Percentiles rank a stretch among this genome's conserved stretches.
These are phyloP conservation scores for Petromus typicus DNA, from an alignment of 2,113 vertebrate species.

Conservation along the genomic window DNA sequence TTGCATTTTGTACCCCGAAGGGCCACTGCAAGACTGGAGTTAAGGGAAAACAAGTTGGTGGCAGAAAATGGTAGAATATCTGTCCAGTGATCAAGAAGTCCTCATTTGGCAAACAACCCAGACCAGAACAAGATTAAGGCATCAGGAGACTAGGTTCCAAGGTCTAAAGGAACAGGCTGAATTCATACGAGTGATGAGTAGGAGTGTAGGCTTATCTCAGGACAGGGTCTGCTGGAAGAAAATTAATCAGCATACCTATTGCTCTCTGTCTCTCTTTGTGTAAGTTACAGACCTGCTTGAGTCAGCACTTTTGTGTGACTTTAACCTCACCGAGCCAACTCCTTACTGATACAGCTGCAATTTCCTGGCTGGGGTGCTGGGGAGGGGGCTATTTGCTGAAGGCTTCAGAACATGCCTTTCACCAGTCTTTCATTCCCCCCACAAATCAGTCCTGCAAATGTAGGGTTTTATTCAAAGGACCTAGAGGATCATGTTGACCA, in stretches of 20 bases:
- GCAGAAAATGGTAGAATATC: slow-evolving; percentile 24
- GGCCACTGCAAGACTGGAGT: neutral
- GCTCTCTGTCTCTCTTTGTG: slow-evolving; percentile 36
- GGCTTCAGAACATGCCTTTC: neutral
- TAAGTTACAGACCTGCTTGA: slow-evolving; percentile 49
- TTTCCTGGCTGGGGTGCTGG: neutral
- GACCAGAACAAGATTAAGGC: neutral
- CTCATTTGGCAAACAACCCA: neutral
- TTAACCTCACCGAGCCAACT: slow-evolving; percentile 66
- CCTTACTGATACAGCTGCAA: slow-evolving; percentile 64
- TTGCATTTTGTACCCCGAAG: neutral
- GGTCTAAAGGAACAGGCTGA: neutral
- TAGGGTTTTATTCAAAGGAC: neutral
- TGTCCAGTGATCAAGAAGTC: neutral
- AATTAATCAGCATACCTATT: slow-evolving; percentile 1
- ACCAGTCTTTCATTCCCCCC: neutral
- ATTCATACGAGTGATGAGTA: neutral
- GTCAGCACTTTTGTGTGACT: slow-evolving; percentile 66
- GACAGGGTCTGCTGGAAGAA: neutral
- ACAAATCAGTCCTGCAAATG: neutral
- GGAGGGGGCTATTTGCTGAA: neutral
- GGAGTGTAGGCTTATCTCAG: slow-evolving; percentile 61
- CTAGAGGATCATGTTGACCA: neutral
- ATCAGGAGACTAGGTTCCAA: neutral
- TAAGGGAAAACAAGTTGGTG: neutral